Base-by-base conservation (phyloP, 1,140 invertebrate genomes). In the Papilio aristodemus region DNA sequence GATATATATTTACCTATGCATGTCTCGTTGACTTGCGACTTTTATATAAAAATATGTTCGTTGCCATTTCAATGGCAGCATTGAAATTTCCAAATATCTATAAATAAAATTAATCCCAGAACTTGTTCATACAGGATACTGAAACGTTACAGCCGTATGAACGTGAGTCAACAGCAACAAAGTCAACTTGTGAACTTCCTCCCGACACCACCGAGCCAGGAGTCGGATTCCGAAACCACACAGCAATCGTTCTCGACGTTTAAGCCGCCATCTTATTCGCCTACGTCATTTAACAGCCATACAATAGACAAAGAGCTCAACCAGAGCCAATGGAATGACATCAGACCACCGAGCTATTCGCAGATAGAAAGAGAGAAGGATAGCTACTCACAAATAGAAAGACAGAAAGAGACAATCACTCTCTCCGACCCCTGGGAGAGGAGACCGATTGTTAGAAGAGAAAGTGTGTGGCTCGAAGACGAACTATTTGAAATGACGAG, bases 401-500 rank as follows among this genome's bases (percentile, higher is more conserved):
- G 76, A 60, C 79, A 84, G 57, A 78, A 73, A 68, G 84, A 90
- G 22, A 79, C 79, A 11, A 91, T 91, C 57, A 81, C 85, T 17
- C 94, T 94, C 85, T 93, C 94, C 7, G 87, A 91, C 60, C 89
- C 87, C 6, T 92, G 91, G 91, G 88, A 91, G 71, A 86, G 89
- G 57, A 74, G 89, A 73, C 85, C 90, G 10, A 89, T 90, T 71
- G 89, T 89, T 6, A 83, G 86, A 41, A 78, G 90, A 69, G 89
- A 94, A 81, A 85, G 92, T 89, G 75, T 94, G 43, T 95, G 94
- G 90, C 85, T 95, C 41, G 94, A 95, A 75, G 95, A 95, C 73
- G 95, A 95, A 81, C 94, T 95, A 73, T 94, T 94, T 76, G 94
- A 95, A 78, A 92, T 95, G 78, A 95, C 95, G 17, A 95, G 95